These are phyloP conservation scores for Patella caerulea DNA, from an alignment of 2,888 invertebrate species.

Conservation along the genomic window DNA sequence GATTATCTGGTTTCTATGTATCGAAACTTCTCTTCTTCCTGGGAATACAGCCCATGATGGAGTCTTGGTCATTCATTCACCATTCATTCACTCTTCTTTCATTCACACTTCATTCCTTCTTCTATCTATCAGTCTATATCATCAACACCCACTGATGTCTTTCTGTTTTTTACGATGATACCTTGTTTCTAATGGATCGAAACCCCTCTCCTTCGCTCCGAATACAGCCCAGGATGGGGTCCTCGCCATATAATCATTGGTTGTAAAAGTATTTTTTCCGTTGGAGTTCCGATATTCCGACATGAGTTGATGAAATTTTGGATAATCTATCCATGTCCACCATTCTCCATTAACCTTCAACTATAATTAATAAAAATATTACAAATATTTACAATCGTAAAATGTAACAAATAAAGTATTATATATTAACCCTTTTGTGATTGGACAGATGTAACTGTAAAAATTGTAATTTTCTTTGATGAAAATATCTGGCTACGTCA, in stretches of 20 bases:
- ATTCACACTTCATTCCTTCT: too few species aligned
- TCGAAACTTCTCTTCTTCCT: too few species aligned
- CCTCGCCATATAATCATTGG: constrained; percentile 74
- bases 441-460: too few species aligned
- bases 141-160: constrained; percentile 56
- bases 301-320: constrained; percentile 74
- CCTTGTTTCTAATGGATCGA: constrained; percentile 75
- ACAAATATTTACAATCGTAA: too few species aligned
- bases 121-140: background rate
- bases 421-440: too few species aligned
- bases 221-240: constrained; percentile 76
- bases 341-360: constrained; percentile 74
- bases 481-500: too few species aligned
- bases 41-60: too few species aligned
- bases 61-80: too few species aligned
- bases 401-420: too few species aligned
- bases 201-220: constrained; percentile 75
- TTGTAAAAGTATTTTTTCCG: constrained; percentile 72
- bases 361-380: constrained; percentile 58
- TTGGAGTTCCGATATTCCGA: constrained; percentile 66
- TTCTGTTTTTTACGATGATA: constrained; percentile 67
- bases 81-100: too few species aligned
- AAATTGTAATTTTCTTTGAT: too few species aligned
- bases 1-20: too few species aligned
- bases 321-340: constrained; percentile 77